A percentile compares a stretch with the other conserved stretches of the same genome.
phyloP scores from a whole-genome alignment of 92 coral and sea anemone species.

The Zoanthus sociatus region DNA sequence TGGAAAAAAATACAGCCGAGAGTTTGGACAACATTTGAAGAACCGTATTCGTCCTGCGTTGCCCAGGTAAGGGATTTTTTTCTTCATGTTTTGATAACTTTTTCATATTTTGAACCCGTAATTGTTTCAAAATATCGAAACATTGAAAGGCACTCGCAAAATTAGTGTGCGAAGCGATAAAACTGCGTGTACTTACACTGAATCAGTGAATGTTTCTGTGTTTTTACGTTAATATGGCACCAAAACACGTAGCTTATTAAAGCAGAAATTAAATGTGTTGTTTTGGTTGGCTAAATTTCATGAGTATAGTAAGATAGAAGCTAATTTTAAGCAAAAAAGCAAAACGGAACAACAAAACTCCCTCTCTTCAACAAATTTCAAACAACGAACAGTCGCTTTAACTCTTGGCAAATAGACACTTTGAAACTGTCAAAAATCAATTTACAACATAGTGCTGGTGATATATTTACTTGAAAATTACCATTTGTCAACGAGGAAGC shows the following conservation, averaged over 20 bases:
- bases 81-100: not conserved
- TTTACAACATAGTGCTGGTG: not conserved
- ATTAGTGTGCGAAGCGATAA: not conserved
- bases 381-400: not conserved
- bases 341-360: slow-evolving; percentile 3
- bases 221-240: not conserved
- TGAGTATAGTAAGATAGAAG: not conserved
- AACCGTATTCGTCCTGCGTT: slow-evolving; percentile 86
- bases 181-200: too few relatives aligned
- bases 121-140: not conserved
- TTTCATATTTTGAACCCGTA: slow-evolving; percentile 1
- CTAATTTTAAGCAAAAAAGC: not conserved
- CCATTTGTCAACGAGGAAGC: not conserved
- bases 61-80: slow-evolving; percentile 81
- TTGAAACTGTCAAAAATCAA: slow-evolving; percentile 18
- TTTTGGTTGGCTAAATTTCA: not conserved
- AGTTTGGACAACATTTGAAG: slow-evolving; percentile 93
- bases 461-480: not conserved
- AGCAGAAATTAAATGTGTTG: not conserved
- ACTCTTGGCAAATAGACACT: slow-evolving; percentile 10
- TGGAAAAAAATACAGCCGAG: slow-evolving; percentile 89
- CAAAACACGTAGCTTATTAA: not conserved
- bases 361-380: slow-evolving; percentile 30
- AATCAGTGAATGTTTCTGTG: too few relatives aligned
- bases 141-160: not conserved